A percentile compares a stretch with the other conserved stretches of the same genome.
phyloP scores from a whole-genome alignment of 2,888 invertebrate species.

The Caenorhabditis japonica region DNA sequence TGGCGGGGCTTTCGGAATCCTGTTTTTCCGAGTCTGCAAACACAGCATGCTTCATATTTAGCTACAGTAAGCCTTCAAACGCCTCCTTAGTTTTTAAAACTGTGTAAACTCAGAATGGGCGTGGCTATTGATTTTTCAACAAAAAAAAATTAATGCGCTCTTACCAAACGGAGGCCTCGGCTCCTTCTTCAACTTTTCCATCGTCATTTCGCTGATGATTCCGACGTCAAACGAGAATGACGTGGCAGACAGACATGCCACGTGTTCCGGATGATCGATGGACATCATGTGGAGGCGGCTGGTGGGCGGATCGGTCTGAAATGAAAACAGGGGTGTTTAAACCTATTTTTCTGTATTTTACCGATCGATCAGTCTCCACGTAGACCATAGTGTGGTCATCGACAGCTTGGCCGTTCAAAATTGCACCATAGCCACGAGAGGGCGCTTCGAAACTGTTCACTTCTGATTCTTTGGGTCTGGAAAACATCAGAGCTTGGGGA shows the following conservation, averaged over 20 bases:
- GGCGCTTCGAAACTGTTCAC: slow-evolving; percentile 41
- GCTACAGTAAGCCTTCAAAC: no score
- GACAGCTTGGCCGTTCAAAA: slow-evolving; percentile 58
- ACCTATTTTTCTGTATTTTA: no score
- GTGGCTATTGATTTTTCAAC: no score
- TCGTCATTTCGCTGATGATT: slow-evolving; percentile 56
- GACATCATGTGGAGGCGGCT: slow-evolving; percentile 42
- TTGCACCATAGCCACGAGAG: slow-evolving; percentile 31
- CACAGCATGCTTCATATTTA: no score
- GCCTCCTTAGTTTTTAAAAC: no score
- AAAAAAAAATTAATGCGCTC: neutral
- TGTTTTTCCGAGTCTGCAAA: no score
- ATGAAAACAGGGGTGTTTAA: no score
- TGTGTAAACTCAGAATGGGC: no score
- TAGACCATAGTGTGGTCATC: slow-evolving; percentile 64
- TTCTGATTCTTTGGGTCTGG: slow-evolving; percentile 32
- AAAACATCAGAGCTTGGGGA: no score
- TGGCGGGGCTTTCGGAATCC: no score
- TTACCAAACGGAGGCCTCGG: slow-evolving; percentile 63
- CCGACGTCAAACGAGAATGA: slow-evolving; percentile 57
- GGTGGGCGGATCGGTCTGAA: slow-evolving; percentile 40
- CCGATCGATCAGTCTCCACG: slow-evolving; percentile 60
- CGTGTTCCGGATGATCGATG: slow-evolving; percentile 31
- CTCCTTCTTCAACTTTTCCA: slow-evolving; percentile 53
- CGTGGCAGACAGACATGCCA: slow-evolving; percentile 41